These are phyloP conservation scores for Pogonomyrmex californicus DNA, from an alignment of 1,140 invertebrate species.

Conservation along the genomic window DNA sequence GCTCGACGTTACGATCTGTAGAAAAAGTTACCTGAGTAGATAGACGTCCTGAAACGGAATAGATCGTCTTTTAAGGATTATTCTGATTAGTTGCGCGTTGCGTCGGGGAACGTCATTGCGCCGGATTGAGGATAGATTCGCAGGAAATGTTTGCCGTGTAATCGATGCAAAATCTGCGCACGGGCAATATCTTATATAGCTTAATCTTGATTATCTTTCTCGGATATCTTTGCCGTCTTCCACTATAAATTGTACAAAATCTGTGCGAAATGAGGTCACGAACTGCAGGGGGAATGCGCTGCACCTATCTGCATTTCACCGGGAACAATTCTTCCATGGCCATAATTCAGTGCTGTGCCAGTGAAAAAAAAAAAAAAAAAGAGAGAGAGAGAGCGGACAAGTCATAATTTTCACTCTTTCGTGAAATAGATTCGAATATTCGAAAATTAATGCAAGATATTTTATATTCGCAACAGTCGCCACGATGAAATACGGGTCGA, in stretches of 20 bases:
- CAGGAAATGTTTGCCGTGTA: neutral
- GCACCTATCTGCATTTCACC: conserved; percentile 44
- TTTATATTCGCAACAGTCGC: conserved; percentile 56
- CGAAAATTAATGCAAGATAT: conserved; percentile 62
- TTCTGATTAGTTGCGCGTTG: conserved; percentile 21
- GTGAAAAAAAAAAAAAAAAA: neutral
- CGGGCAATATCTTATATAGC: conserved; percentile 24
- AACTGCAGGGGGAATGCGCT: conserved; percentile 11
- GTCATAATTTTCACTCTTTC: conserved; percentile 49
- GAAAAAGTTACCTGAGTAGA: conserved; percentile 23
- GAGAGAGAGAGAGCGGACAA: conserved; percentile 12
- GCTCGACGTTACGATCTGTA: conserved; percentile 3
- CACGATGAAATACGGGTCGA: conserved; percentile 37
- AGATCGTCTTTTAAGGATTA: conserved; percentile 17
- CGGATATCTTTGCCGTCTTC: conserved; percentile 53
- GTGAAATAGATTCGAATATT: conserved; percentile 57
- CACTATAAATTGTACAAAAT: conserved; percentile 60
- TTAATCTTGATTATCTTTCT: conserved; percentile 52
- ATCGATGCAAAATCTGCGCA: neutral
- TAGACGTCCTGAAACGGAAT: conserved; percentile 28
- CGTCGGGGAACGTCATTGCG: conserved; percentile 4
- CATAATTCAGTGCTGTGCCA: conserved; percentile 42
- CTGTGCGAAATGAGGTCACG: conserved; percentile 62
- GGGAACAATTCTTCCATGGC: conserved; percentile 46
- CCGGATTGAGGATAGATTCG: conserved; percentile 16